These are phyloP conservation scores for Dromas ardeola DNA, from an alignment of 2,113 vertebrate species.

Conservation along the genomic window DNA sequence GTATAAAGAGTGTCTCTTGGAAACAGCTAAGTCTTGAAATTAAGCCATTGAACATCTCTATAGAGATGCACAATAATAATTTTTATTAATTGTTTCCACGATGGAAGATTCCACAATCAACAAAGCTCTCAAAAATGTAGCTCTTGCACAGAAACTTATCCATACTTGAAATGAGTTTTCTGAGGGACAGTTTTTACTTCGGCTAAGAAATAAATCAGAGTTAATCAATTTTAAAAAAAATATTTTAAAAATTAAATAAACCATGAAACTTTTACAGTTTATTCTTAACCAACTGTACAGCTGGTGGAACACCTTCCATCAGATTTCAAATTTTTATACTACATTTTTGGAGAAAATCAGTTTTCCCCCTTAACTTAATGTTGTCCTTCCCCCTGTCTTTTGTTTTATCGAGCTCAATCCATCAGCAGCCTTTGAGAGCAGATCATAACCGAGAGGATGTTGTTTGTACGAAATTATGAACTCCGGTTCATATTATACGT, in stretches of 20 bases:
- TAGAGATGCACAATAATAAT: not conserved
- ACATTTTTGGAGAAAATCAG: not conserved
- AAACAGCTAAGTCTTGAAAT: not conserved
- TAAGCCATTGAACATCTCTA: not conserved
- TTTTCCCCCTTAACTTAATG: not conserved
- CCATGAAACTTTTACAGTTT: not conserved
- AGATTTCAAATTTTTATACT: not conserved
- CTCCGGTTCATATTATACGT: not conserved
- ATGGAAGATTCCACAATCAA: not conserved
- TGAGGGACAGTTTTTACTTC: not conserved
- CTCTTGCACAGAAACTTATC: not conserved
- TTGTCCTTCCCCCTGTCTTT: not conserved
- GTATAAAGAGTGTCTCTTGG: not conserved
- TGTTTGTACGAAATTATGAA: slow-evolving; percentile 15
- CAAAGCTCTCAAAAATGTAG: not conserved
- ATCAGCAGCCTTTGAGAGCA: not conserved
- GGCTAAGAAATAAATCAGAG: not conserved
- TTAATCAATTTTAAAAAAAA: not conserved
- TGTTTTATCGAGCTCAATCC: not conserved
- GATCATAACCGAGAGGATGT: not conserved
- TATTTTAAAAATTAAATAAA: not conserved
- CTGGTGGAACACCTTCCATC: not conserved
- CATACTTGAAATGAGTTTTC: not conserved
- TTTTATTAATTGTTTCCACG: slow-evolving; percentile 10
- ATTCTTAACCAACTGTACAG: not conserved